Conservation (phyloP, 2,888 invertebrate species). For the Lydus trimaculatus region DNA sequence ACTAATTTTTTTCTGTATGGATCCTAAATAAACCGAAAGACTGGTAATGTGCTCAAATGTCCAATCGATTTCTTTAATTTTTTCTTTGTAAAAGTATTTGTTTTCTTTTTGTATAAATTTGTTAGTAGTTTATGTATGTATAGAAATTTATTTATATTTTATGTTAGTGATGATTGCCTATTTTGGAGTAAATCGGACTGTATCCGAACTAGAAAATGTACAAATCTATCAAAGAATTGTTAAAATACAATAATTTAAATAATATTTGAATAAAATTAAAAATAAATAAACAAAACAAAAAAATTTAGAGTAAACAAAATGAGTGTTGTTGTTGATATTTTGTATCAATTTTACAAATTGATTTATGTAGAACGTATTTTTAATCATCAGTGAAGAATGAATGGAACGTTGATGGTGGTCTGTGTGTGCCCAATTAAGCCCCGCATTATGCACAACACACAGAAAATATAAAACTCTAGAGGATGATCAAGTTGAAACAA, state of each 20-base stretch:
- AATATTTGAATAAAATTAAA: too few species aligned
- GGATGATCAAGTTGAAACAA: slow-evolving; percentile 33
- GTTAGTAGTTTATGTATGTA: slow-evolving; percentile 31
- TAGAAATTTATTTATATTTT: slow-evolving; percentile 32
- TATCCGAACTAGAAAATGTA: slow-evolving; percentile 13
- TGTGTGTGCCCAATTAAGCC: slow-evolving; percentile 51
- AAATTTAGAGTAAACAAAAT: slow-evolving; percentile 34
- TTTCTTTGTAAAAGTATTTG: slow-evolving; percentile 10
- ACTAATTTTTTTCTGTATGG: not conserved
- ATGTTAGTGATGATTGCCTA: slow-evolving; percentile 19
- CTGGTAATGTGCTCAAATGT: slow-evolving; percentile 17
- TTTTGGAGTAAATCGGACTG: not conserved
- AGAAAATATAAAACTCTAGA: slow-evolving; percentile 48
- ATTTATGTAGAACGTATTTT: slow-evolving; percentile 47
- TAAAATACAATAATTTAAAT: slow-evolving; percentile 14
- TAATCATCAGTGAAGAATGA: slow-evolving; percentile 42
- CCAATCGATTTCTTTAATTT: slow-evolving; percentile 13
- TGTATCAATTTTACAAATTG: slow-evolving; percentile 24
- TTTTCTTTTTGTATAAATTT: slow-evolving; percentile 30
- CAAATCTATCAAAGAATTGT: slow-evolving; percentile 13
- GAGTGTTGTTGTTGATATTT: slow-evolving; percentile 38
- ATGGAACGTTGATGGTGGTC: slow-evolving; percentile 52
- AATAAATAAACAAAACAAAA: too few species aligned
- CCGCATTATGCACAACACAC: slow-evolving; percentile 48
- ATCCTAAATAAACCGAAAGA: not conserved